Base-by-base conservation (phyloP, 92 coral and sea anemone genomes). In the Diadumene lineata region DNA sequence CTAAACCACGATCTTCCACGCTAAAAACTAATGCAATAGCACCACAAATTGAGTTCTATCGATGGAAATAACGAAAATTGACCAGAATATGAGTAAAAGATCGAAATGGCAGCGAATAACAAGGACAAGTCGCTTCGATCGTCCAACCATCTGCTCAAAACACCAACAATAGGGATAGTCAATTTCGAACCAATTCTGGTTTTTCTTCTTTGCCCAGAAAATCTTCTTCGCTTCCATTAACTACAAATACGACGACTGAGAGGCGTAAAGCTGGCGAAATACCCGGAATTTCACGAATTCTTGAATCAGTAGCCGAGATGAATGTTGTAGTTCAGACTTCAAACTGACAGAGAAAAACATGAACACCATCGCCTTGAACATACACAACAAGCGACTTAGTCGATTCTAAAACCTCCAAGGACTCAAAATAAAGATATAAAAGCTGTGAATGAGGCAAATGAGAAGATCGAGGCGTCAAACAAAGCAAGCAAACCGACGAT, bases 261-360 rank as follows among this genome's bases (percentile, higher is more conserved):
- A 17, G 33, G n/a, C 77, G 55, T 31, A 72, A 67, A 53, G 18
- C 57, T 33, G 26, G 68, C 82, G 75, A 78, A 68, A 78, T 78
- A 67, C 19, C 68, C 82, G 75, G 82, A 78, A 78, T 78, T 78
- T 78, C 43, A 48, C 9, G 55, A 44, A 56, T 56, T n/a, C 68
- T 68, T 68, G 11, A 31, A 31, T 53, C n/a, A 74, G 56, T 51
- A 11, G 76, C 2, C 76, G 19, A 13, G 53, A 30, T 55, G 65
- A n/a, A 22, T 55, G 56, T 34, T 56, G 57, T 18, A 56, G 75
- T 22, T 31, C 56, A 78, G 60, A 18, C 64, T 66, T 57, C 68
- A 64, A 64, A 76, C 82, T 78, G 82, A 67, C 82, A 68, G 43
- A 24, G 18, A 53, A 50, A 50, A 57, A 78, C 82, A 56, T 18